Evolutionary conservation across 2,113 vertebrate species (phyloP).

Genomic region (Felis catus): DNA sequence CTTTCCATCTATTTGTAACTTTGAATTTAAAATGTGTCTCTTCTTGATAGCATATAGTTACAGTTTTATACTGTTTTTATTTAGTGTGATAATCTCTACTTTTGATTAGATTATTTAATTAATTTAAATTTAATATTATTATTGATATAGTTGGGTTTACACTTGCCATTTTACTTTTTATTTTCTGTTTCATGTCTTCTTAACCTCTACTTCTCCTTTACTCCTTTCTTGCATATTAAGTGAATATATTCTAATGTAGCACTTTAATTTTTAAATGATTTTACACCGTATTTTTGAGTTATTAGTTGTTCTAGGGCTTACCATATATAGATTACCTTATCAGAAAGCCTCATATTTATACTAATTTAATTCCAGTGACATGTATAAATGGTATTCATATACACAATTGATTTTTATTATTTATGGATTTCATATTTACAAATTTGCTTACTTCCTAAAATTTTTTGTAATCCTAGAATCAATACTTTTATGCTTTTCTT

Average conservation of each 20-base stretch:
- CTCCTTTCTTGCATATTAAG: slow-evolving; percentile 1
- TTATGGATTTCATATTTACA: not conserved
- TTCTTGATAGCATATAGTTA: not conserved
- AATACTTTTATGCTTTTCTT: not conserved
- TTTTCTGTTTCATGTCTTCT: not conserved
- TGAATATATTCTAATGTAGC: not conserved
- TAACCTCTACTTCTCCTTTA: not conserved
- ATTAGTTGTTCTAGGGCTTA: slow-evolving; percentile 2
- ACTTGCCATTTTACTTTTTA: not conserved
- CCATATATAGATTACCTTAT: not conserved
- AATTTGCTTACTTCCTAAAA: not conserved
- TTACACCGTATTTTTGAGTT: not conserved
- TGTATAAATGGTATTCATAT: not conserved
- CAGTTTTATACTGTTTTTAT: not conserved
- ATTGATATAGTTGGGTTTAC: not conserved
- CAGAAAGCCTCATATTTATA: not conserved
- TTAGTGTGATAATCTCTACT: not conserved
- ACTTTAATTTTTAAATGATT: slow-evolving; percentile 1
- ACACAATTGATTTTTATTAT: not conserved
- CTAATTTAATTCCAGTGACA: not conserved
- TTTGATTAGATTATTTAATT: not conserved
- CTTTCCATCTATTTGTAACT: not conserved
- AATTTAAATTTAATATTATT: slow-evolving; percentile 8
- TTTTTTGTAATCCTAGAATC: slow-evolving; percentile 7
- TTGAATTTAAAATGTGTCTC: slow-evolving; percentile 12